Evolutionary conservation across 1,140 invertebrate species (phyloP), one percentile per base, ranked within the genome.

Genomic region (Antheraea pernyi): DNA sequence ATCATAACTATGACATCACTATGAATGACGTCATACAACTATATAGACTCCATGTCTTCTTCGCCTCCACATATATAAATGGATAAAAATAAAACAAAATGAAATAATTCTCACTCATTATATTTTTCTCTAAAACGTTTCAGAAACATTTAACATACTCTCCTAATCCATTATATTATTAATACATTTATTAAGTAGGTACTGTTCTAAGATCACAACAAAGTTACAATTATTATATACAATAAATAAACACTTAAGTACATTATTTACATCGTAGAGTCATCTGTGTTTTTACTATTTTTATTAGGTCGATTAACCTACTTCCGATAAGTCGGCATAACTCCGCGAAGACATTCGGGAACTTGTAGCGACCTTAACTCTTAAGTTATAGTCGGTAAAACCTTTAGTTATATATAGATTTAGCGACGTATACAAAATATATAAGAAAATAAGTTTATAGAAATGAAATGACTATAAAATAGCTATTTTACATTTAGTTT

Each of bases 181-280:
- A 78, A 9, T 42, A 42, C 74, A 76, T 78, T 71, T 19, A 67
- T 16, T 30, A 39, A 13, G 13, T 48, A 19, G 36, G 37, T 80
- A 77, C 68, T 62, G 64, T 71, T 78, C 81, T 85, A 83, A 83
- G 80, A 86, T 86, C 86, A 88, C 83, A 84, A 86, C 81, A 78
- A 83, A 73, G 59, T 81, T 83, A 81, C 62, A 70, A 75, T 76
- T 69, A 19, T 37, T 88, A 85, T 85, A 82, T 82, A 86, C 83
- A 86, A 82, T 82, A 81, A 85, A 85, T 83, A 86, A 83, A 80
- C 66, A 66, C 68, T 81, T 78, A 78, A 77, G 67, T 72, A 75
- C 67, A 67, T 73, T 88, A 86, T 88, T 81, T 88, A 88, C 86
- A 88, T 75, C 66, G 74, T 79, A 78, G 75, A 80, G 72, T 80